A percentile compares a stretch with the other conserved stretches of the same genome.
These are phyloP conservation scores for Zootoca vivipara DNA, from an alignment of 2,113 vertebrate genomes.

Conservation along the genomic window DNA sequence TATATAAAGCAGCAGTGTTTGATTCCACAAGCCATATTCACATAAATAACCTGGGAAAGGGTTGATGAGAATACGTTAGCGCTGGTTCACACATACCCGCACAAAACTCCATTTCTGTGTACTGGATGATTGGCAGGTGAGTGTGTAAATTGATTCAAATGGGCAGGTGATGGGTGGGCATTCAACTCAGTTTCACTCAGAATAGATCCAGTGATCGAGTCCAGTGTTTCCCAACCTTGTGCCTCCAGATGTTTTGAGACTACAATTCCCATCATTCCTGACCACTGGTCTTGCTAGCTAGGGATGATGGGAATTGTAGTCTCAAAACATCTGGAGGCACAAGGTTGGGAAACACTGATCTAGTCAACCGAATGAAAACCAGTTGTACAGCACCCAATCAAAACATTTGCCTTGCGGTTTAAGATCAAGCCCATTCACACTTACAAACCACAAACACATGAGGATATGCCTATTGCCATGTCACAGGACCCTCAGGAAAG, in stretches of 20 bases:
- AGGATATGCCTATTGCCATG: neutral
- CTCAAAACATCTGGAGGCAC: no score
- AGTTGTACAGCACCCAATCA: no score
- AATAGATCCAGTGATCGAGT: no score
- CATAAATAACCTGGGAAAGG: neutral
- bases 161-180: neutral
- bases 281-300: no score
- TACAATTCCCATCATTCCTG: no score
- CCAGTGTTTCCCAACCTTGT: no score
- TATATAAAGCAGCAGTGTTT: no score
- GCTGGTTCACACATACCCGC: neutral
- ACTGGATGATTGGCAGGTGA: neutral
- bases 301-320: no score
- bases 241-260: no score
- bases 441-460: neutral
- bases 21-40: neutral
- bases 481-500: neutral
- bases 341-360: no score
- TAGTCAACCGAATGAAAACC: no score
- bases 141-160: neutral
- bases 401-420: neutral
- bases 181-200: no score
- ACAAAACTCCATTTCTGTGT: neutral
- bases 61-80: neutral
- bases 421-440: neutral